A percentile compares a stretch with the other conserved stretches of the same genome.
These are phyloP conservation scores for Diuraphis noxia DNA, from an alignment of 1,140 invertebrate genomes.

Conservation along the genomic window DNA sequence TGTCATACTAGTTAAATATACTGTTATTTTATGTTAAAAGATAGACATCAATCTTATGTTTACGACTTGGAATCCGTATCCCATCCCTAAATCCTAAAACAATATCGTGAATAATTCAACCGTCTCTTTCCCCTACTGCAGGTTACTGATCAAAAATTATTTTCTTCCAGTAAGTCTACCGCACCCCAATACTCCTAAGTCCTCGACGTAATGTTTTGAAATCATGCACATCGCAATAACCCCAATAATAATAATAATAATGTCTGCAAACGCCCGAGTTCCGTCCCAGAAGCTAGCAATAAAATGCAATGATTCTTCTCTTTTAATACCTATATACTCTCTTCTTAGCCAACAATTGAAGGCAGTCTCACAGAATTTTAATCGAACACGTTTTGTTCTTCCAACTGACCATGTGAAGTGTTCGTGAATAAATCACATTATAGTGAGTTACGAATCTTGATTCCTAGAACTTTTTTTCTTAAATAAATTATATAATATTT, in stretches of 20 bases:
- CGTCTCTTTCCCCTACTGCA: background rate
- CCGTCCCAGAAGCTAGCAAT: background rate
- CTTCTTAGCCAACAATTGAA: background rate
- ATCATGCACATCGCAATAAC: slow-evolving; percentile 27
- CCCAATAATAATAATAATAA: slow-evolving; percentile 17
- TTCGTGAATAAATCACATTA: background rate
- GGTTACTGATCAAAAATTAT: slow-evolving; percentile 15
- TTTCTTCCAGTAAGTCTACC: background rate
- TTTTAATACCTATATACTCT: background rate
- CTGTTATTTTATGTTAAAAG: slow-evolving; percentile 32
- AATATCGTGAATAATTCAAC: slow-evolving; percentile 51
- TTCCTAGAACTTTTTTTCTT: background rate
- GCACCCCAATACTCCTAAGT: background rate
- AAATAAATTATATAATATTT: background rate
- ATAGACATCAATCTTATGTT: slow-evolving; percentile 35
- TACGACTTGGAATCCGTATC: background rate
- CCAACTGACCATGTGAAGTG: background rate
- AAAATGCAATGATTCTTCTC: slow-evolving; percentile 24
- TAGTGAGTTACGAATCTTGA: background rate
- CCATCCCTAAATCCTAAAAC: slow-evolving; percentile 36
- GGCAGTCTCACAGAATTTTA: background rate
- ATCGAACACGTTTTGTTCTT: background rate
- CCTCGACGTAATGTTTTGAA: background rate
- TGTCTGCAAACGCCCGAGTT: background rate
- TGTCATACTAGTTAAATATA: slow-evolving; percentile 15